These are phyloP conservation scores for Taenioides sp. DNA, from an alignment of 2,797 vertebrate species.

Conservation along the genomic window DNA sequence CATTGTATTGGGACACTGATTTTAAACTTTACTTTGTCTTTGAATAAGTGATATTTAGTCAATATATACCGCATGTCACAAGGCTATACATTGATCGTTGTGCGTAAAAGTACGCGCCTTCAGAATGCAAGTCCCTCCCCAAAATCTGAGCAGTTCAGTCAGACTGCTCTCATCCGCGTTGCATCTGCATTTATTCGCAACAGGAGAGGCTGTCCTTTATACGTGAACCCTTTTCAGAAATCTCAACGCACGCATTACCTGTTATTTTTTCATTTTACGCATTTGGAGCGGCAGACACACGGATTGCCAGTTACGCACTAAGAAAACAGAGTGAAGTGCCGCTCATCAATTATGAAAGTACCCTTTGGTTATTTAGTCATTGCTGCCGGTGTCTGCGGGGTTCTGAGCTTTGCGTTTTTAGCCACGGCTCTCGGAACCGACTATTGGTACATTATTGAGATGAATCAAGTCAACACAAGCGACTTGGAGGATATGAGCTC, in stretches of 20 bases:
- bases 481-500: constrained; percentile 63
- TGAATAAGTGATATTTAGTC: neutral
- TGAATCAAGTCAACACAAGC: constrained; percentile 60
- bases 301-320: constrained; percentile 9
- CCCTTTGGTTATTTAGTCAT: constrained; percentile 65
- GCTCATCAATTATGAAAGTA: constrained; percentile 47
- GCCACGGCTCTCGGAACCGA: constrained; percentile 76
- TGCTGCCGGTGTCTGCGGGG: constrained; percentile 70
- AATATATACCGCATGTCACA: neutral
- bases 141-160: constrained; percentile 7
- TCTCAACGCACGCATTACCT: neutral
- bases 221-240: neutral
- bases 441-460: constrained; percentile 81
- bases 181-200: neutral
- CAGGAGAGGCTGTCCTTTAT: neutral
- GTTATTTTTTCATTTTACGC: neutral
- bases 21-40: neutral
- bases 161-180: neutral
- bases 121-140: constrained; percentile 48
- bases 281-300: neutral
- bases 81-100: neutral
- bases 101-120: constrained; percentile 33
- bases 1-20: neutral
- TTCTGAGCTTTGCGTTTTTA: constrained; percentile 77
- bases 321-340: neutral